phyloP scores from a whole-genome alignment of 2,113 vertebrate genomes.

The Nestor notabilis region DNA sequence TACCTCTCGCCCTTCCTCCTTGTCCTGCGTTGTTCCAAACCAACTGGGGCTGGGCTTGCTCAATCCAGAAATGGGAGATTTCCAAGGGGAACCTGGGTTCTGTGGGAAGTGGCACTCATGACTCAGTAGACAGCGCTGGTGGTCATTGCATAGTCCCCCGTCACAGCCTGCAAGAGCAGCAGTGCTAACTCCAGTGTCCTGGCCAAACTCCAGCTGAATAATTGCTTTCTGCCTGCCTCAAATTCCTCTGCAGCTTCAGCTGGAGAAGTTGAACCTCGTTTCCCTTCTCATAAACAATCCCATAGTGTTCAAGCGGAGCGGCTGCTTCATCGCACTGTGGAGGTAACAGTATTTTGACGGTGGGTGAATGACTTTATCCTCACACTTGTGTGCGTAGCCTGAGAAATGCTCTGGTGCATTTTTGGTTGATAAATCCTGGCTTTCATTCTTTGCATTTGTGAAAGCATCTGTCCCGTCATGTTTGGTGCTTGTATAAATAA shows the following conservation, averaged over 20 bases:
- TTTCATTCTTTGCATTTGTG: background rate
- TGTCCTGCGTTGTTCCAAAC: background rate
- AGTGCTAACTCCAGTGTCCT: background rate
- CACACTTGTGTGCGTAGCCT: background rate
- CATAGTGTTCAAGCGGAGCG: background rate
- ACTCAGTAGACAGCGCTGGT: background rate
- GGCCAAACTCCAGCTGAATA: constrained; percentile 41
- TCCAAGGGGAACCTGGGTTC: background rate
- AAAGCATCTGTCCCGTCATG: background rate
- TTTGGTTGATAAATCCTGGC: background rate
- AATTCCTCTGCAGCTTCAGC: constrained; percentile 39
- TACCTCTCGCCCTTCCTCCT: background rate
- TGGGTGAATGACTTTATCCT: background rate
- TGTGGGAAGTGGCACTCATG: background rate
- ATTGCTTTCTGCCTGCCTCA: constrained; percentile 43
- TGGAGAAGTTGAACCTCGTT: constrained; percentile 26
- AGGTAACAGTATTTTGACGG: background rate
- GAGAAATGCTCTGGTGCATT: background rate
- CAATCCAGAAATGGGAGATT: background rate
- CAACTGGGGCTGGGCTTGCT: background rate
- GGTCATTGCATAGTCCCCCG: background rate
- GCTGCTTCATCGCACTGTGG: background rate
- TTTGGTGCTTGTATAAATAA: background rate
- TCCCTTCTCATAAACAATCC: constrained; percentile 31
- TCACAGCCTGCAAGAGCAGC: background rate